These are phyloP conservation scores for Amphimedon queenslandica DNA, from an alignment of 37 sponge, comb jelly and placozoan species.

Conservation along the genomic window DNA sequence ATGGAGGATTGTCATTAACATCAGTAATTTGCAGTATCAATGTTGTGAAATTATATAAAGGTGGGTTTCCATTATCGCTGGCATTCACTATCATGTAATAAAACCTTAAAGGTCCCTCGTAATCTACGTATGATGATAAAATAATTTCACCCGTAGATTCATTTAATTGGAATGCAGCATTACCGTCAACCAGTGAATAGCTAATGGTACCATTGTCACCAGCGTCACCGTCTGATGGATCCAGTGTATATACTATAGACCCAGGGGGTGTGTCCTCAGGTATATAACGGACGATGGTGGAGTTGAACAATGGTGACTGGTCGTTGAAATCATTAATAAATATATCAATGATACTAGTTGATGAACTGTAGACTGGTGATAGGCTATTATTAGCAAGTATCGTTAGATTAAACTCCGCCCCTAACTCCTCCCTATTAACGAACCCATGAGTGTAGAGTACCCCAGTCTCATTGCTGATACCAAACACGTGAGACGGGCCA, in stretches of 20 bases:
- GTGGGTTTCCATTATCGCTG: conserved; percentile 27
- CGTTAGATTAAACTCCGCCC: conserved; percentile 34
- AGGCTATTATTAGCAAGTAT: conserved; percentile 61
- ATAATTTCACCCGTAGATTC: conserved; percentile 36
- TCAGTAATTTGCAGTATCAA: conserved; percentile 50
- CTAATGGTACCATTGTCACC: conserved; percentile 50
- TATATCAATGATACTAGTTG: neutral
- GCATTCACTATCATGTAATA: conserved; percentile 43
- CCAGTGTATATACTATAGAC: conserved; percentile 13
- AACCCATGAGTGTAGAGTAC: conserved; percentile 38
- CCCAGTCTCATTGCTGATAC: conserved; percentile 54
- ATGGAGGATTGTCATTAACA: conserved; percentile 67
- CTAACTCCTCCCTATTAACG: conserved; percentile 39
- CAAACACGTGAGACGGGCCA: conserved; percentile 31
- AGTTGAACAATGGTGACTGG: conserved; percentile 57
- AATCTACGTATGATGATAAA: conserved; percentile 34
- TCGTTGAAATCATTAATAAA: conserved; percentile 63
- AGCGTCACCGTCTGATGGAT: conserved; percentile 63
- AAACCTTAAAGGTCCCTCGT: conserved; percentile 9
- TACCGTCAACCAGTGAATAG: conserved; percentile 35
- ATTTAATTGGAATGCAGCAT: conserved; percentile 33
- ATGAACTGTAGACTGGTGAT: neutral
- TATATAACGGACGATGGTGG: conserved; percentile 7
- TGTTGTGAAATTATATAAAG: conserved; percentile 42
- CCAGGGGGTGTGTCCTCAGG: conserved; percentile 25